Conservation (phyloP, 2,113 vertebrate species). For the Bujurquina vittata region DNA sequence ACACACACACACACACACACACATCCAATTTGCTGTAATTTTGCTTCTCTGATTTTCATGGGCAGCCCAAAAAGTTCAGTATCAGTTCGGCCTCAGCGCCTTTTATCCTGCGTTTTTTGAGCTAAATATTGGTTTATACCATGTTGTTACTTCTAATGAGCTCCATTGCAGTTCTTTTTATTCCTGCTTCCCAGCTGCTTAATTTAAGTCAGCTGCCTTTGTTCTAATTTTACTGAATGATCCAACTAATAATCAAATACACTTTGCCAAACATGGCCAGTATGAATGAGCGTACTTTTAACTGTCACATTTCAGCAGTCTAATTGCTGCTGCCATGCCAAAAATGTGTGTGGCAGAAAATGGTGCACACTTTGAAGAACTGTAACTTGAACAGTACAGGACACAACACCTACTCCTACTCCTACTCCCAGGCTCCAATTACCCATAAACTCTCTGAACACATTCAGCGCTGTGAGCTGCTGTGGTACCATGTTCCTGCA, state of each 20-base stretch:
- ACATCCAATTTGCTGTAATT: slow-evolving; percentile 3
- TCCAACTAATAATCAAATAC: background rate
- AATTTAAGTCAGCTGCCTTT: slow-evolving; percentile 3
- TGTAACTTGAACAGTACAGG: slow-evolving; percentile 17
- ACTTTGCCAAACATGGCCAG: background rate
- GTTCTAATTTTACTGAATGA: background rate
- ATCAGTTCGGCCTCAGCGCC: background rate
- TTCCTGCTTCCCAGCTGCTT: background rate
- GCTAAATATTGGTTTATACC: background rate
- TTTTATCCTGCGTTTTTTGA: slow-evolving; percentile 5
- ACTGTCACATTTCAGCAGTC: background rate
- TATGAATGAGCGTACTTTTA: background rate
- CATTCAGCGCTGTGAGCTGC: slow-evolving; percentile 25
- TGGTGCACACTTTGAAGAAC: background rate
- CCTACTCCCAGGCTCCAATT: slow-evolving; percentile 42
- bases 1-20: slow-evolving; percentile 43
- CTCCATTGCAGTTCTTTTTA: slow-evolving; percentile 9
- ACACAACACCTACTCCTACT: slow-evolving; percentile 6
- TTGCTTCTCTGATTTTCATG: background rate
- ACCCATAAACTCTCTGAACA: slow-evolving; percentile 23
- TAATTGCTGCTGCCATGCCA: background rate
- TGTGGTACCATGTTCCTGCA: slow-evolving; percentile 41
- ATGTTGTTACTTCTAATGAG: slow-evolving; percentile 4
- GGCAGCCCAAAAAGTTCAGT: background rate
- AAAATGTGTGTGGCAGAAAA: background rate